These are phyloP conservation scores for Panagrolaimus sp. DNA, from an alignment of 1,140 invertebrate genomes.

Conservation along the genomic window DNA sequence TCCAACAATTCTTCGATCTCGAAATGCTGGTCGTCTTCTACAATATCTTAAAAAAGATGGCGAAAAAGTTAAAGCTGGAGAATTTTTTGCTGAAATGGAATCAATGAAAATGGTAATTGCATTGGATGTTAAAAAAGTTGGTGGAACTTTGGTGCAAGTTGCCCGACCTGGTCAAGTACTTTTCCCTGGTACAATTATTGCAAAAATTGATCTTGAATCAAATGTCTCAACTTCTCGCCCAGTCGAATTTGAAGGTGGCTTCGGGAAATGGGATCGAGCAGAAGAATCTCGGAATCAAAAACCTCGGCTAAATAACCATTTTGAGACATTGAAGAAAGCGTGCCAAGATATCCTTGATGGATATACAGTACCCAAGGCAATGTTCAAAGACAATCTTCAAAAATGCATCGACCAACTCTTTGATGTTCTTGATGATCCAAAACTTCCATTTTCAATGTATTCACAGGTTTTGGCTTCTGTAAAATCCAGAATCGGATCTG, in stretches of 20 bases:
- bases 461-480: not conserved
- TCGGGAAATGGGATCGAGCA: not conserved
- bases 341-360: not conserved
- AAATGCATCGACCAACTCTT: not conserved
- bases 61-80: not conserved
- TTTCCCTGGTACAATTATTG: conserved; percentile 16
- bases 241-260: conserved; percentile 4
- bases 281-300: not conserved
- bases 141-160: conserved; percentile 11
- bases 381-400: not conserved
- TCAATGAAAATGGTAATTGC: conserved; percentile 20
- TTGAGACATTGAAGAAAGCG: not conserved
- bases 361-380: not conserved
- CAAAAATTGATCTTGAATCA: not conserved
- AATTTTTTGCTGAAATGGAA: conserved; percentile 16
- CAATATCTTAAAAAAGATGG: conserved; percentile 14
- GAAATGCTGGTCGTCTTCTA: conserved; percentile 13
- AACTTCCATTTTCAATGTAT: not conserved
- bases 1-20: not conserved
- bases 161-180: conserved; percentile 1
- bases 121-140: not conserved
- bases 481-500: not conserved
- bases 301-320: not conserved
- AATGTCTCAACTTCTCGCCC: not conserved
- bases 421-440: not conserved